Evolutionary conservation across 2,113 vertebrate genomes (phyloP), one percentile per base, ranked within the genome.

Genomic region (Phycodurus eques): DNA sequence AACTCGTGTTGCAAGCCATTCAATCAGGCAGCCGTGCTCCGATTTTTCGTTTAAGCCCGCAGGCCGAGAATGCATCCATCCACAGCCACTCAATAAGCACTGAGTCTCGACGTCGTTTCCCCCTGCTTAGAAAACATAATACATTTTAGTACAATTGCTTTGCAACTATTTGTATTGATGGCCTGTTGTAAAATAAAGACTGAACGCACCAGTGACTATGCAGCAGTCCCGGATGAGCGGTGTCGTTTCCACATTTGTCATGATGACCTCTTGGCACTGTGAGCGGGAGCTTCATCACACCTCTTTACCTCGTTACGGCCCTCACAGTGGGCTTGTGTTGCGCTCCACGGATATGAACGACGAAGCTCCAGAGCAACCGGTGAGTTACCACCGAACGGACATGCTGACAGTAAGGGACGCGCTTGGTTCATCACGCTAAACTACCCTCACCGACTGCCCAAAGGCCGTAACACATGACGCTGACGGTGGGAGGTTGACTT

Each of bases 1-100:
- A 84, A 85, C 87, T 88, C 81, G 82, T 84, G 84, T 86, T 87
- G 88, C 85, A 81, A 88, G 86, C 80, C 88, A 84, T 89, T 87
- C 83, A 85, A 83, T 90, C 85, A 86, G 47, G 74, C 82, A 72
- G 68, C 78, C 66, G 11, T 59, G 75, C 79, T 85, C 74, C 71
- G 82, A 84, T 78, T 79, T 81, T 74, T 77, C 73, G 14, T 78
- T 78, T 76, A 81, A 80, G 80, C 81, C 84, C 33, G 71, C 62
- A 81, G 83, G 84, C 84, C 73, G 73, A 54, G 73, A 77, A 78
- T 80, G 86, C 75, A 81, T 90, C 81, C 79, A 83, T 78, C 78
- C 54, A 67, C 76, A 63, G 82, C 68, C 53, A 77, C 72, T 85
- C 79, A 73, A 78, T 81, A 80, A 81, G 81, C 61, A 83, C 75